Base-by-base conservation (phyloP, 2,888 invertebrate genomes). In the Troides helena region DNA sequence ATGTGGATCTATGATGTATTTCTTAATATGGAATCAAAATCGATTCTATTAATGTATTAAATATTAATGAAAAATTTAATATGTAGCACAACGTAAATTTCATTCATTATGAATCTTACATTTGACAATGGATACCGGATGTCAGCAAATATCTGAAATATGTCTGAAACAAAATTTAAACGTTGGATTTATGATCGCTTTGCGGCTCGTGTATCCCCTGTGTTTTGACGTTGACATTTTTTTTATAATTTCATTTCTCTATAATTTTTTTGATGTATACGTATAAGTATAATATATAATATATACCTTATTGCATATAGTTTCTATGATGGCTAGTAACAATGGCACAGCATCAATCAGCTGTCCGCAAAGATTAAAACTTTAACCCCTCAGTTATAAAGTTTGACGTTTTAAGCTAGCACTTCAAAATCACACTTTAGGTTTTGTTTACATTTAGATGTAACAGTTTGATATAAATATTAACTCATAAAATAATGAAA, bases 291-390 rank as follows among this genome's bases (percentile, higher is more conserved):
- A 12, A n/a, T 53, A 14, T 50, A 18, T 18, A 50, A 50, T 50
- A 50, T 46, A 14, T 46, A 14, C 14, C 10, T 46, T 46, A 10
- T 2, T 8, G 46, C 0, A 46, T 14, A 14, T 46, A 10, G 12
- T 46, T 14, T 14, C 46, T 43, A 46, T 46, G 12, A 4, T 12
- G 46, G 46, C 53, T n/a, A 18, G 53, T 53, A 53, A 18, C 53
- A n/a, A 53, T n/a, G 14, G 3, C n/a, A 5, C 18, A 53, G 53
- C n/a, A 53, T 12, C 53, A 53, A 53, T 53, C 53, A 53, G 53
- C 8, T n/a, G 53, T 53, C 53, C 53, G n/a, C 53, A 53, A n/a
- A 53, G 53, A 53, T 53, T 53, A 53, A n/a, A 53, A 53, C 53
- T 18, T 53, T 53, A 3, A 12, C 53, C n/a, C 18, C 18, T n/a